Percentiles rank a stretch among this genome's conserved stretches.
These are phyloP conservation scores for Notolabrus celidotus DNA, from an alignment of 2,797 vertebrate genomes.

Conservation along the genomic window DNA sequence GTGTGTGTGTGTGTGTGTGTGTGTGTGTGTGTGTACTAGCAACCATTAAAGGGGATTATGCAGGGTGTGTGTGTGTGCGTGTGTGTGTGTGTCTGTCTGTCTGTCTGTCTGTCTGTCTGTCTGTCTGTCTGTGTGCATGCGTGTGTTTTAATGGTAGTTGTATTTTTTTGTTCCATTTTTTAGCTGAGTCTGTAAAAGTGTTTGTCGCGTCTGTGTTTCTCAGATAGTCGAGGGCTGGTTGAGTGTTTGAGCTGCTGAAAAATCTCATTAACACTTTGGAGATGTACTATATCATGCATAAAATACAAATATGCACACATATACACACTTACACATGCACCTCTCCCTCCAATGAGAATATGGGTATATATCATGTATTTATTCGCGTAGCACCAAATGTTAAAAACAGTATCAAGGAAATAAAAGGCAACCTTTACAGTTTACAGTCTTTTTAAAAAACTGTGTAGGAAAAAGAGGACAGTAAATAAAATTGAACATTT, in stretches of 20 bases:
- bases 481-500: too few relatives aligned
- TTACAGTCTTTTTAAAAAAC: too few relatives aligned
- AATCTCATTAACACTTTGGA: constrained; percentile 74
- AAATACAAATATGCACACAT: constrained; percentile 18
- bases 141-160: neutral
- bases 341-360: too few relatives aligned
- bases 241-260: constrained; percentile 62
- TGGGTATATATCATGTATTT: too few relatives aligned
- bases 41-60: neutral
- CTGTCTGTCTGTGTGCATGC: neutral
- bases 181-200: constrained; percentile 5
- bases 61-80: constrained; percentile 10
- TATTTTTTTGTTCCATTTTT: neutral
- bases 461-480: too few relatives aligned
- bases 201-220: neutral
- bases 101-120: constrained; percentile 4
- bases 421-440: too few relatives aligned
- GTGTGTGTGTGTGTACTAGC: neutral
- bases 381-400: neutral
- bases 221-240: neutral
- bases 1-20: constrained; percentile 15
- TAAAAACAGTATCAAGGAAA: neutral
- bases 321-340: constrained; percentile 1
- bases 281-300: constrained; percentile 66
- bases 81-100: constrained; percentile 2